Percentiles rank a stretch among this genome's conserved stretches.
phyloP scores from a whole-genome alignment of 2,888 invertebrate species.

The Tineola bisselliella region DNA sequence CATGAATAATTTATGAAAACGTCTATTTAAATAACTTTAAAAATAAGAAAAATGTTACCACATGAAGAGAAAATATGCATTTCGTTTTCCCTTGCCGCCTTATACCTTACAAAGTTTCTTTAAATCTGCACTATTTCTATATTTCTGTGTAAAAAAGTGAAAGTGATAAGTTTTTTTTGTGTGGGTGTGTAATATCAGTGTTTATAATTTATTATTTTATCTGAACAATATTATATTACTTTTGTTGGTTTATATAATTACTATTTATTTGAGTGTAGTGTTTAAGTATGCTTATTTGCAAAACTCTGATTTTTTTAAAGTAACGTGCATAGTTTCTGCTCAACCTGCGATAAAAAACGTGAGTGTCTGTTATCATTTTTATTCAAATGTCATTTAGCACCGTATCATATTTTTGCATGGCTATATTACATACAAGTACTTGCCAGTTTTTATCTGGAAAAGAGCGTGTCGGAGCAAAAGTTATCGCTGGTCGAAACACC shows the following conservation, averaged over 20 bases:
- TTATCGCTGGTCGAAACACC: conserved; percentile 14
- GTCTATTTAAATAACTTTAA: conserved; percentile 22
- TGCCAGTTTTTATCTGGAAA: conserved; percentile 21
- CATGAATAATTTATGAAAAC: conserved; percentile 51
- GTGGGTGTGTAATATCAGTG: not conserved
- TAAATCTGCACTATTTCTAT: not conserved
- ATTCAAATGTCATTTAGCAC: not conserved
- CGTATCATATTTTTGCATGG: not conserved
- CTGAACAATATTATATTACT: not conserved
- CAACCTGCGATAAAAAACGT: not conserved
- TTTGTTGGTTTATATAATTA: not conserved
- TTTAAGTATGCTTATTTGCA: too few species aligned
- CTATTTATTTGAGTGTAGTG: too few species aligned
- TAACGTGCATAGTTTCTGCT: too few species aligned
- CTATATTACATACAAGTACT: not conserved
- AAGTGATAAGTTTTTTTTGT: not conserved
- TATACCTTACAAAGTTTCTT: not conserved
- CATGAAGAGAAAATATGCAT: not conserved
- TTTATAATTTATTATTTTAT: not conserved
- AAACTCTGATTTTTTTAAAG: too few species aligned
- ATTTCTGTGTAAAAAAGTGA: not conserved
- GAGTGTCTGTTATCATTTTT: not conserved
- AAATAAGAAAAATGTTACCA: conserved; percentile 15
- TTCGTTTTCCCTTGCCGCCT: not conserved
- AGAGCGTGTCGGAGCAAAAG: conserved; percentile 29